Conservation (phyloP, 2,888 invertebrate species). For the Ptychoptera albimana region DNA sequence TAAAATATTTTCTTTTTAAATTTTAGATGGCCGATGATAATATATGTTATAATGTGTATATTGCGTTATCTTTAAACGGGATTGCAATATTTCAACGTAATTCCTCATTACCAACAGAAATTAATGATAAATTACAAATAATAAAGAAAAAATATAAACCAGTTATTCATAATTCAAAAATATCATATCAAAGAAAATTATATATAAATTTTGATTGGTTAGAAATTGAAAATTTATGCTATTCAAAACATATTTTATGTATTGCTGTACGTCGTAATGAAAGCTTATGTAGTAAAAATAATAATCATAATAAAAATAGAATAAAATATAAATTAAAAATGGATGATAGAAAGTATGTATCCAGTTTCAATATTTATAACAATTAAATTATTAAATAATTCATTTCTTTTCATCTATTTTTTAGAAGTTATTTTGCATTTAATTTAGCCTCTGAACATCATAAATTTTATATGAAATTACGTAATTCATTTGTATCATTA, state of each 20-base stretch:
- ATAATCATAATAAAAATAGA: conserved; percentile 39
- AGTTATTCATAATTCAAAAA: conserved; percentile 9
- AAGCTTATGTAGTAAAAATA: conserved; percentile 37
- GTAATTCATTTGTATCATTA: conserved; percentile 53
- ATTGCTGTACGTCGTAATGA: conserved; percentile 37
- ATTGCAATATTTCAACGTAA: conserved; percentile 20
- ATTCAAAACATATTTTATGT: conserved; percentile 55
- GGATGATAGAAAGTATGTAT: conserved; percentile 49
- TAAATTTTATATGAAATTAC: conserved; percentile 54
- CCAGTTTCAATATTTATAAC: too few relatives aligned
- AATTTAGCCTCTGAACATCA: conserved; percentile 64
- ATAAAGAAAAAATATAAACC: not conserved
- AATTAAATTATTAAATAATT: not conserved
- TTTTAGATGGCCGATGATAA: conserved; percentile 40
- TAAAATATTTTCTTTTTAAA: not conserved
- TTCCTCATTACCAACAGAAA: not conserved
- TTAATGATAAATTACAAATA: not conserved
- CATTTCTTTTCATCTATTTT: conserved; percentile 5
- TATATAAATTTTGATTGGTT: conserved; percentile 45
- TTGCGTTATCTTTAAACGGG: conserved; percentile 47
- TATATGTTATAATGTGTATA: conserved; percentile 42
- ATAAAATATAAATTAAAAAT: conserved; percentile 58
- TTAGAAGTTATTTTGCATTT: conserved; percentile 54
- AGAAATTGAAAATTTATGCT: conserved; percentile 59
- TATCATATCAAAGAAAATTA: conserved; percentile 25